Percentiles rank a stretch among this genome's conserved stretches.
Conservation (phyloP, 2,888 invertebrate species). For the Cepaea hortensis region DNA sequence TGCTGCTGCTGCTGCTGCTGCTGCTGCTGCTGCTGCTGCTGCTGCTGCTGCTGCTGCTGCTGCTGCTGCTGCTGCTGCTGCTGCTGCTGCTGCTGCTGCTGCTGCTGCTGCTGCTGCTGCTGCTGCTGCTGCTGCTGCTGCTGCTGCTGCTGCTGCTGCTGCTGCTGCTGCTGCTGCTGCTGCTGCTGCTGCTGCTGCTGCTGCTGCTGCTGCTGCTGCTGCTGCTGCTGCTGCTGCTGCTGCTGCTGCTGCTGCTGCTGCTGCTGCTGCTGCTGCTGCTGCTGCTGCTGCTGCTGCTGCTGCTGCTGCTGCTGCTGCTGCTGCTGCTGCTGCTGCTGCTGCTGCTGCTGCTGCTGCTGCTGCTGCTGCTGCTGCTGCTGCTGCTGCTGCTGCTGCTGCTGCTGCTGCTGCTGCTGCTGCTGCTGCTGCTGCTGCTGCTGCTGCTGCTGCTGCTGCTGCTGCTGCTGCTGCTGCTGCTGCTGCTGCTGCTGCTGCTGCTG, state of each 20-base stretch:
- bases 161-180: background rate
- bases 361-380: background rate
- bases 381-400: background rate
- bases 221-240: background rate
- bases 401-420: background rate
- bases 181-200: background rate
- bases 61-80: too few relatives aligned
- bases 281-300: background rate
- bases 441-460: background rate
- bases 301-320: background rate
- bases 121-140: background rate
- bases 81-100: background rate
- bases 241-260: background rate
- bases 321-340: background rate
- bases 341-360: background rate
- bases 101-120: background rate
- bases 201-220: background rate
- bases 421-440: background rate
- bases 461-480: background rate
- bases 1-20: too few relatives aligned
- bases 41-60: too few relatives aligned
- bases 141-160: background rate
- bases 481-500: constrained; percentile 2
- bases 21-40: too few relatives aligned
- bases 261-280: background rate